Base-by-base conservation (phyloP, 2,888 invertebrate genomes). In the Sphaerophoria taeniata region DNA sequence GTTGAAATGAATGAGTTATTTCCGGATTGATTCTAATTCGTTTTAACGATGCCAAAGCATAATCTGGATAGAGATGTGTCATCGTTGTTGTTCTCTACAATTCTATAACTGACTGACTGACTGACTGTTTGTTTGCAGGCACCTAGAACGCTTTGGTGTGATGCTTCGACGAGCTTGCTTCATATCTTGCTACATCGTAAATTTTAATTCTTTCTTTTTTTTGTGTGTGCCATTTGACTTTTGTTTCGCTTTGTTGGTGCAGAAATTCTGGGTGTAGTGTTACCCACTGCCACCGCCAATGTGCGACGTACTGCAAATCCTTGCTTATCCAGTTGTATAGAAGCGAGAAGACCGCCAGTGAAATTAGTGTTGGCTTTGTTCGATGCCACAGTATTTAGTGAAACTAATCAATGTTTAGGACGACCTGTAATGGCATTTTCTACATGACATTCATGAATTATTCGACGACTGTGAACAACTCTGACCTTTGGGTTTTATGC, bases 1-100 rank as follows among this genome's bases (percentile, higher is more conserved):
- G 81, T 77, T 85, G 76, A 85, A 77, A 81, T 81, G 81, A 85
- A 85, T 85, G 85, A 85, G 85, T 81, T 85, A 81, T 85, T 85
- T 85, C 85, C 85, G 85, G 85, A 85, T 85, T 85, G 85, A 85
- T 85, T 85, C 81, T 85, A 85, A 85, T 85, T 85, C 81, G 63
- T 76, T 85, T 83, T 85, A 70, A 85, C 81, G 81, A 85, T 81
- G 81, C 81, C 58, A 43, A 55, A 61, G 73, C 80, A 72, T 51
- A 76, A 49, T 58, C 61, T 39, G 24, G 9, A 63, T 58, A 33
- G 5, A 56, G 72, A 56, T 9, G 53, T 67, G 67, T 60, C 24
- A 24, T 58, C 9, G 39, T 24, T 24, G 24, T 24, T 39, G 39
- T 43, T 12, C 6, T 43, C 43, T 43, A 9, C 4, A 24, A 24